These are phyloP conservation scores for Podiceps cristatus DNA, from an alignment of 2,113 vertebrate genomes.

Conservation along the genomic window DNA sequence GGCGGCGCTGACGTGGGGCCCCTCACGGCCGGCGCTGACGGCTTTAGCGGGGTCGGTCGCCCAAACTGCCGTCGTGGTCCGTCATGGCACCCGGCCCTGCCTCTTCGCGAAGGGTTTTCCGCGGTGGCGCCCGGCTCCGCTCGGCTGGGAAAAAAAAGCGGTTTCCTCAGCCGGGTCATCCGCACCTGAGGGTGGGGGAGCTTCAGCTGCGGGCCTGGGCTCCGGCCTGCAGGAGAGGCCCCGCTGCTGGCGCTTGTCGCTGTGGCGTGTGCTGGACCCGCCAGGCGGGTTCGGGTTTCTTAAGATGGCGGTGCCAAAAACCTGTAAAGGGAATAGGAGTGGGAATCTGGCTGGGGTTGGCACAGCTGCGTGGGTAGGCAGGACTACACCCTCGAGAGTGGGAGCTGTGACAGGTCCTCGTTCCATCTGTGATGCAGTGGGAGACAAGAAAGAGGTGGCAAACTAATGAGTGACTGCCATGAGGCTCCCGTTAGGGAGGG, in stretches of 20 bases:
- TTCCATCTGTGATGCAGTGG: neutral
- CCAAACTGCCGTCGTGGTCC: rapidly evolving
- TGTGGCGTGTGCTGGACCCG: neutral
- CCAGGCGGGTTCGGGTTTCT: neutral
- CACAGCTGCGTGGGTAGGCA: no score
- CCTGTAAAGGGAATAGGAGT: neutral
- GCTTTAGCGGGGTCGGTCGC: no score
- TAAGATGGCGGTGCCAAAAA: no score
- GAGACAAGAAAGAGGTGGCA: neutral
- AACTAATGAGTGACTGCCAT: no score
- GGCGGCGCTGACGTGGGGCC: rapidly evolving
- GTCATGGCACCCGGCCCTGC: rapidly evolving
- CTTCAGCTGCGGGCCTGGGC: no score
- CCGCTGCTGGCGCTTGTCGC: neutral
- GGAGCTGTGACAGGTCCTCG: neutral
- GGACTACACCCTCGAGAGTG: neutral
- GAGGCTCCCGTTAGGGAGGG: neutral
- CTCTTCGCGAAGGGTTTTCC: rapidly evolving
- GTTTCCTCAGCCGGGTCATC: neutral
- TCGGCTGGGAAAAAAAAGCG: neutral
- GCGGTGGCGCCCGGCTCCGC: neutral
- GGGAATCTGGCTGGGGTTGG: neutral
- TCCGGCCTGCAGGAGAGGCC: rapidly evolving
- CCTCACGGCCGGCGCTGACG: rapidly evolving
- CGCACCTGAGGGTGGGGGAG: no score